phyloP scores from a whole-genome alignment of 2,113 vertebrate species.

The Candoia aspera region DNA sequence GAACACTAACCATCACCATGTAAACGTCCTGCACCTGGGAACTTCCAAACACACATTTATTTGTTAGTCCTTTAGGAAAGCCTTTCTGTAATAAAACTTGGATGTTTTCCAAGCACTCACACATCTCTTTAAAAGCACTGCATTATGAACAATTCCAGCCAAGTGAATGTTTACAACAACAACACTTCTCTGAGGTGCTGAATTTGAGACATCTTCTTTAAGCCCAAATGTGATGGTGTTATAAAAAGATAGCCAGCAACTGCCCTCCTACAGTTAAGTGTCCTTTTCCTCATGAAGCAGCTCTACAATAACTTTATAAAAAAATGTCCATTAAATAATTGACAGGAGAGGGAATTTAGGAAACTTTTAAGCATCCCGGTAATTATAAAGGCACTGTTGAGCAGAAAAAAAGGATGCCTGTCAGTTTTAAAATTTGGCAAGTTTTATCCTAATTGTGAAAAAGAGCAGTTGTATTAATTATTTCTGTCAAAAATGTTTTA shows the following conservation, averaged over 20 bases:
- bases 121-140: constrained; percentile 25
- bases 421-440: background rate
- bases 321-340: background rate
- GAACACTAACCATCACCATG: constrained; percentile 43
- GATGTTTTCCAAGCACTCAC: constrained; percentile 33
- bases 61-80: constrained; percentile 3
- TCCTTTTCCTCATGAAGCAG: background rate
- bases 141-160: background rate
- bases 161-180: background rate
- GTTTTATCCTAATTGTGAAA: background rate
- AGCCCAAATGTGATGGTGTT: background rate
- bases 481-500: background rate
- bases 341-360: background rate
- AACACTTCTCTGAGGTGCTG: background rate
- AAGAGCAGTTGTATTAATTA: background rate
- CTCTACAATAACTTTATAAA: background rate
- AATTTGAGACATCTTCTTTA: background rate
- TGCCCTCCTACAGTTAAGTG: background rate
- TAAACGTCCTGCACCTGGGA: background rate
- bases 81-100: constrained; percentile 35
- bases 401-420: background rate
- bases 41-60: constrained; percentile 18
- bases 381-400: background rate
- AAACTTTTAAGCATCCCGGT: background rate
- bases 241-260: background rate